Evolutionary conservation across 1,140 invertebrate genomes (phyloP).

Genomic region (Pogonomyrmex barbatus): DNA sequence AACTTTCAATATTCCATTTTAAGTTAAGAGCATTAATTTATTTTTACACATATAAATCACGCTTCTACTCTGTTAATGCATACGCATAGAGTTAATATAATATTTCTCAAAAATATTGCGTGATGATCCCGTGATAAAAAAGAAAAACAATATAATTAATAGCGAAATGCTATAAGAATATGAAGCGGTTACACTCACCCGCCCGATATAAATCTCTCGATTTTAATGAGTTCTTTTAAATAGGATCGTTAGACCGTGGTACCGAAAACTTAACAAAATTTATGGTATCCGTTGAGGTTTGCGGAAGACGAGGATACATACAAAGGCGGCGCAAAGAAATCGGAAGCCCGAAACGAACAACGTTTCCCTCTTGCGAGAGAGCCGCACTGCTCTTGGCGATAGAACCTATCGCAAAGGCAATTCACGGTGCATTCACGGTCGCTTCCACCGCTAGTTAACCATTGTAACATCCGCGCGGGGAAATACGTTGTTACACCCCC

Average conservation of each 20-base stretch:
- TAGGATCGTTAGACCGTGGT: slow-evolving; percentile 36
- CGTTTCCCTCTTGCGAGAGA: slow-evolving; percentile 45
- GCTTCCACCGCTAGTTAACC: slow-evolving; percentile 70
- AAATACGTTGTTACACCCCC: slow-evolving; percentile 54
- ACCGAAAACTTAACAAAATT: slow-evolving; percentile 48
- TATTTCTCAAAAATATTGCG: neutral
- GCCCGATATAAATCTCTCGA: slow-evolving; percentile 40
- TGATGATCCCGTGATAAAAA: neutral
- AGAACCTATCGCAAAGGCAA: slow-evolving; percentile 64
- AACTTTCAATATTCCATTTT: neutral
- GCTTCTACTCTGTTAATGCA: neutral
- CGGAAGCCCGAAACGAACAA: slow-evolving; percentile 54
- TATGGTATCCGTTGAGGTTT: slow-evolving; percentile 48
- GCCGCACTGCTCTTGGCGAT: slow-evolving; percentile 6
- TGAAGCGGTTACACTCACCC: slow-evolving; percentile 15
- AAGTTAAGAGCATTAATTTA: neutral
- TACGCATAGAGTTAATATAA: neutral
- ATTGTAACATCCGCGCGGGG: slow-evolving; percentile 58
- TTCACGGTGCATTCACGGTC: slow-evolving; percentile 62
- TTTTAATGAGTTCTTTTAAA: slow-evolving; percentile 38
- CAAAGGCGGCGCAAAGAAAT: slow-evolving; percentile 49
- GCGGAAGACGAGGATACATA: slow-evolving; percentile 17
- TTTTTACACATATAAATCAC: neutral
- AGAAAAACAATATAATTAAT: slow-evolving; percentile 9
- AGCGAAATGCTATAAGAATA: slow-evolving; percentile 8